Conservation (phyloP, 2,888 invertebrate genomes). For the Drosophila quinaria region DNA sequence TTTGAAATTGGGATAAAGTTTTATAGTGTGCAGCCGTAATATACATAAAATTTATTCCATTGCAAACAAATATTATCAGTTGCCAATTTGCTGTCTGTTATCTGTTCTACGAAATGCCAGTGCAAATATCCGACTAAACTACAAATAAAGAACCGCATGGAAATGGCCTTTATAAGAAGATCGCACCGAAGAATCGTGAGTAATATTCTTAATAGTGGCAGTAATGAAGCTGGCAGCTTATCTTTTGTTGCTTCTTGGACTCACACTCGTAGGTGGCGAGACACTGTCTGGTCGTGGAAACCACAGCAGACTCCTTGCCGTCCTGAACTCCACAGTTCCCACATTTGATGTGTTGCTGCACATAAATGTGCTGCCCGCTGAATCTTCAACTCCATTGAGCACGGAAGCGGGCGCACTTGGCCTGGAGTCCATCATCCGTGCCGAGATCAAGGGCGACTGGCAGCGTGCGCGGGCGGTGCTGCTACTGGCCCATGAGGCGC, state of each 20-base stretch:
- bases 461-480: constrained; percentile 36
- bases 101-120: constrained; percentile 43
- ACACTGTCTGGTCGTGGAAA: not conserved
- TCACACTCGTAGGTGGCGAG: not conserved
- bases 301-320: constrained; percentile 36
- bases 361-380: constrained; percentile 44
- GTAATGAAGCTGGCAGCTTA: constrained; percentile 5
- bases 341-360: constrained; percentile 52
- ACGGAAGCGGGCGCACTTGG: constrained; percentile 4
- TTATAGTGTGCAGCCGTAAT: constrained; percentile 15
- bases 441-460: constrained; percentile 68
- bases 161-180: constrained; percentile 35
- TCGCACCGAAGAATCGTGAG: not conserved
- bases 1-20: constrained; percentile 32
- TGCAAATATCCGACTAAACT: constrained; percentile 59
- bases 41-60: constrained; percentile 24
- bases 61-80: constrained; percentile 60
- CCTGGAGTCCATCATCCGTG: constrained; percentile 55
- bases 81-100: constrained; percentile 30
- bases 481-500: not conserved
- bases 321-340: constrained; percentile 42
- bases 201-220: constrained; percentile 16
- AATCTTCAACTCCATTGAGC: not conserved
- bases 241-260: constrained; percentile 22
- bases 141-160: constrained; percentile 20